Conservation (phyloP, 2,113 vertebrate species). For the Sus scrofa region T2T-Sscrofa CM000816.6:90514001-90514500, state of each 20-base stretch:
- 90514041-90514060: background rate
- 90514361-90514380: background rate
- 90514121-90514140: background rate
- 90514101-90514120: background rate
- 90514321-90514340: background rate
- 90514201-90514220: background rate
- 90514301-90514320: background rate
- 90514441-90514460: background rate
- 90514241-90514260: background rate
- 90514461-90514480: background rate
- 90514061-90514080: background rate
- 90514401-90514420: background rate
- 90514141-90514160: background rate
- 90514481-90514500: background rate
- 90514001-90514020: background rate
- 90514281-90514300: background rate
- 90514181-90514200: background rate
- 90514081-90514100: background rate
- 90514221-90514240: background rate
- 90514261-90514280: background rate
- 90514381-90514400: background rate
- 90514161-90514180: constrained; percentile 22
- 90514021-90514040: background rate
- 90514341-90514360: background rate
- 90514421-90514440: background rate